Conservation (phyloP, 2,113 vertebrate genomes). For the Agelaius phoeniceus region DNA sequence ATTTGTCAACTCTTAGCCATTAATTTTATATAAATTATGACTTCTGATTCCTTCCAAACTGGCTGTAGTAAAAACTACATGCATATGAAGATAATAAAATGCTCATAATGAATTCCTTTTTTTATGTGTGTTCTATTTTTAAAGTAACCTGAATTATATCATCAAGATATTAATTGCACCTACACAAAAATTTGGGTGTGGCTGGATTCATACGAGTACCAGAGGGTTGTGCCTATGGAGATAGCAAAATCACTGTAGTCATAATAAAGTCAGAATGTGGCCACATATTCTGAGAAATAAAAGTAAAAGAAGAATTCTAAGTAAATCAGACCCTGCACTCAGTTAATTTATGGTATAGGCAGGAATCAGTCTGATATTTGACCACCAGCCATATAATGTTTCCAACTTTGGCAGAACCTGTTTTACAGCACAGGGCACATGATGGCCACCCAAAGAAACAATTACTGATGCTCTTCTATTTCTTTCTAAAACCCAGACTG, state of each 20-base stretch:
- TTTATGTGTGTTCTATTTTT: not conserved
- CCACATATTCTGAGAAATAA: not conserved
- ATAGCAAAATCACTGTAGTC: not conserved
- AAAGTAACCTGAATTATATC: not conserved
- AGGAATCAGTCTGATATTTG: not conserved
- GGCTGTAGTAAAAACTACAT: not conserved
- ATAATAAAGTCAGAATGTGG: not conserved
- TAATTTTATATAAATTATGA: conserved; percentile 51
- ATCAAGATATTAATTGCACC: not conserved
- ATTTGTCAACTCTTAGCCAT: conserved; percentile 59
- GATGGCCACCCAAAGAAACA: not conserved
- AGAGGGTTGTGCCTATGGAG: not conserved
- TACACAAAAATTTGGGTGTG: not conserved
- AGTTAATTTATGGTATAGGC: not conserved
- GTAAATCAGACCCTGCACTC: not conserved
- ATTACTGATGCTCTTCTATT: not conserved
- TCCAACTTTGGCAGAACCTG: not conserved
- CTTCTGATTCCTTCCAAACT: not conserved
- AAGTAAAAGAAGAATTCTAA: not conserved
- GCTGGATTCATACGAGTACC: not conserved
- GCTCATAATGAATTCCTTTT: not conserved
- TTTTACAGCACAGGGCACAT: not conserved
- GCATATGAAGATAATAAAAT: not conserved
- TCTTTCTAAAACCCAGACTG: not conserved
- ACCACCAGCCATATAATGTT: not conserved